phyloP scores from a whole-genome alignment of 2,797 vertebrate genomes.

The Nasua narica region DNA sequence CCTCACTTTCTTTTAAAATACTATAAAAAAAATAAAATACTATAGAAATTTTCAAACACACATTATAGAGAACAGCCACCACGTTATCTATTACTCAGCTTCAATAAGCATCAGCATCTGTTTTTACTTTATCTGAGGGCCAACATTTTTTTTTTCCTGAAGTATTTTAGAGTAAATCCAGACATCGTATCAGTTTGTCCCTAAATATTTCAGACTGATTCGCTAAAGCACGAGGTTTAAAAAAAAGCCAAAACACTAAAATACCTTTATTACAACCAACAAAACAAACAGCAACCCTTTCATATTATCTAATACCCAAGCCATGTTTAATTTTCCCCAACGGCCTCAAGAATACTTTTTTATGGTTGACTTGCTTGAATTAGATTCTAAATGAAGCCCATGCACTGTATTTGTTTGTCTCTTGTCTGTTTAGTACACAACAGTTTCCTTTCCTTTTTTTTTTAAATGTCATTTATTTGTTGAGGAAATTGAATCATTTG shows the following conservation, averaged over 20 bases:
- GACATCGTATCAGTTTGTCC: not conserved
- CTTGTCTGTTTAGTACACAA: constrained; percentile 8
- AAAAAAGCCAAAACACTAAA: not conserved
- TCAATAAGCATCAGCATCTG: not conserved
- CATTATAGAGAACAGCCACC: not conserved
- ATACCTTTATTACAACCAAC: not conserved
- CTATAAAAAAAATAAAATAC: not conserved
- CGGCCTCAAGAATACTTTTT: constrained; percentile 17
- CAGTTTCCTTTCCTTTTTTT: not conserved
- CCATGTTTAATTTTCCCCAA: not conserved
- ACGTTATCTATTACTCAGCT: not conserved
- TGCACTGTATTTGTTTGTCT: not conserved
- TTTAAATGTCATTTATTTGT: not conserved
- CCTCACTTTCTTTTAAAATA: not conserved
- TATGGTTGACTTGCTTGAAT: constrained; percentile 21
- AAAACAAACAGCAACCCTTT: constrained; percentile 5
- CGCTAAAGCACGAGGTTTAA: not conserved
- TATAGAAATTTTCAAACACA: not conserved
- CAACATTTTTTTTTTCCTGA: not conserved
- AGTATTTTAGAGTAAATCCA: constrained; percentile 45
- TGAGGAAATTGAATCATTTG: constrained; percentile 34
- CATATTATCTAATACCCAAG: constrained; percentile 19
- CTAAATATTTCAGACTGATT: constrained; percentile 33
- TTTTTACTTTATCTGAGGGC: not conserved
- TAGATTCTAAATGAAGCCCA: constrained; percentile 36